Evolutionary conservation across 1,140 invertebrate genomes (phyloP), one percentile per base, ranked within the genome.

Genomic region (Drosophila pachea): DNA sequence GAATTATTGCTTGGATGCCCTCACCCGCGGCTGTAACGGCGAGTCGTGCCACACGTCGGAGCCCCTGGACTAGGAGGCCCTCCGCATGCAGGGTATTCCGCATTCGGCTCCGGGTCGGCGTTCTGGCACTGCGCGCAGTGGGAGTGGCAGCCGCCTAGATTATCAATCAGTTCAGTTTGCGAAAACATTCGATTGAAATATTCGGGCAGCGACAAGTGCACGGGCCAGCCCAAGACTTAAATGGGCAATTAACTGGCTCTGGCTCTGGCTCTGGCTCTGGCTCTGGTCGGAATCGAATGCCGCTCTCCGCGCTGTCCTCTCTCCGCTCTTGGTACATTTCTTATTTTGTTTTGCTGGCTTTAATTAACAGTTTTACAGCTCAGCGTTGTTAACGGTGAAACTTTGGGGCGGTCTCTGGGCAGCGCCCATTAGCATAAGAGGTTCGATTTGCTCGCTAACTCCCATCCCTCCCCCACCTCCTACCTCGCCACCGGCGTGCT

Each of bases 341-440:
- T 58, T 72, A 63, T 14, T 43, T 43, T 22, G 22, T 42, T 42
- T 12, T 42, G 2, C 7, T 4, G 12, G 64, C 81, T 81, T 86
- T 86, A 86, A 86, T 86, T 86, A 86, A 86, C 81, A 86, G 67
- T 82, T 86, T 84, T 76, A 83, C 78, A 82, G 78, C 78, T 69
- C 53, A 72, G 11, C 42, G 49, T 70, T 79, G 74, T 76, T 62
- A 73, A 70, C 76, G 81, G 81, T 84, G 81, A 84, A 84, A 84
- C 77, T 84, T 84, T 81, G 68, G 75, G 76, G 58, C 66, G 58
- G 53, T 61, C 36, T 31, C 54, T 58, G 55, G 45, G 58, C 67
- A 61, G 68, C 69, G 68, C 70, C 81, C 75, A 86, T 86, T 86
- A 86, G 75, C 81, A 86, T 86, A 86, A 82, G 75, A 83, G 63